Evolutionary conservation across 2,113 vertebrate species (phyloP).

Genomic region (Erythrolamprus reginae): DNA sequence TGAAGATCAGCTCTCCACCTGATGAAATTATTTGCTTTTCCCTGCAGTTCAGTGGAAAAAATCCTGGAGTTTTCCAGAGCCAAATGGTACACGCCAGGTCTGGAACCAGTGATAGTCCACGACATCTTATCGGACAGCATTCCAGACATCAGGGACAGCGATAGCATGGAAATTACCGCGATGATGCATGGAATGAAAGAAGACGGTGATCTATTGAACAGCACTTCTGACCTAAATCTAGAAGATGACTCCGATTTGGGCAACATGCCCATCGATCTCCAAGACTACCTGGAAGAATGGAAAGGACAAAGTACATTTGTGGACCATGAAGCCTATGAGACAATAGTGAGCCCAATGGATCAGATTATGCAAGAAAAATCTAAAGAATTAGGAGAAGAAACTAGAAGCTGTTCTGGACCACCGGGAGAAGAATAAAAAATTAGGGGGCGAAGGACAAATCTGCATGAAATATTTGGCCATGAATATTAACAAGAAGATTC

Average conservation of each 20-base stretch:
- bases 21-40: background rate
- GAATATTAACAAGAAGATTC: background rate
- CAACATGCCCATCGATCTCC: background rate
- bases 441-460: rapidly evolving
- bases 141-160: background rate
- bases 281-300: background rate
- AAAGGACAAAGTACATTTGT: background rate
- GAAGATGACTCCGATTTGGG: background rate
- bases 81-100: background rate
- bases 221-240: background rate
- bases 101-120: conserved; percentile 2
- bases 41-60: background rate
- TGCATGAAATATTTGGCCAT: background rate
- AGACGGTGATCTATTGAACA: background rate
- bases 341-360: background rate
- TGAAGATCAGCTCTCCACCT: background rate
- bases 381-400: background rate
- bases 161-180: background rate
- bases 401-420: background rate
- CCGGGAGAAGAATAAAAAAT: background rate
- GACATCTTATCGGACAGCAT: conserved; percentile 5
- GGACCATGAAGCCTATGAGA: background rate
- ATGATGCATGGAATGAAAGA: background rate
- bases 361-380: background rate
- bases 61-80: background rate